Conservation (phyloP, 2,888 invertebrate species). For the Microchrysa polita region DNA sequence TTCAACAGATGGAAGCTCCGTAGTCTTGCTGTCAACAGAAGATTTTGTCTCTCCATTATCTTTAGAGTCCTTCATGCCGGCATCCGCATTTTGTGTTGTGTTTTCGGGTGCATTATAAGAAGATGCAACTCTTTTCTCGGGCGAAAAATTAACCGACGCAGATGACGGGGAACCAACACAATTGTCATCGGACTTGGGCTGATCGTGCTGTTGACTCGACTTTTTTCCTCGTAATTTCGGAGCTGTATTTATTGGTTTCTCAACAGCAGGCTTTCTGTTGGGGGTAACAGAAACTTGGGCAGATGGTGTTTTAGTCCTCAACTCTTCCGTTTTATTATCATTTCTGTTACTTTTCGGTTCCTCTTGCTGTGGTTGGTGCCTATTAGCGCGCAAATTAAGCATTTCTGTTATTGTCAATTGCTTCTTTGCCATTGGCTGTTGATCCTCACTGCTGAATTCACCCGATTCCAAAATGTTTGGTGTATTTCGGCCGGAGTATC, state of each 20-base stretch:
- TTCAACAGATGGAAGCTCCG: not conserved
- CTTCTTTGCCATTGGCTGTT: slow-evolving; percentile 52
- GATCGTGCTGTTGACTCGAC: slow-evolving; percentile 49
- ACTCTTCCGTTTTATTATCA: slow-evolving; percentile 56
- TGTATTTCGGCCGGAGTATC: slow-evolving; percentile 46
- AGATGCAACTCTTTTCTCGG: not conserved
- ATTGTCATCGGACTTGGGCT: not conserved
- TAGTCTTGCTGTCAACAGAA: not conserved
- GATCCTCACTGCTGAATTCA: slow-evolving; percentile 48
- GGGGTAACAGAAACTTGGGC: slow-evolving; percentile 32
- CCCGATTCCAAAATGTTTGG: slow-evolving; percentile 42
- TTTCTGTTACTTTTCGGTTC: slow-evolving; percentile 44
- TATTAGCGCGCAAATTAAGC: slow-evolving; percentile 55
- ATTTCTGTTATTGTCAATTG: slow-evolving; percentile 64
- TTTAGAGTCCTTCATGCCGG: not conserved
- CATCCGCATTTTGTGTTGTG: too few relatives aligned
- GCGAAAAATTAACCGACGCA: not conserved
- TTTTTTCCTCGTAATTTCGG: slow-evolving; percentile 60
- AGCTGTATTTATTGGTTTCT: slow-evolving; percentile 60
- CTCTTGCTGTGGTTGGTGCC: not conserved
- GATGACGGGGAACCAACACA: not conserved
- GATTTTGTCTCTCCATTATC: not conserved
- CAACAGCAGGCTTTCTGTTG: slow-evolving; percentile 45
- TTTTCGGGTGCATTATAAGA: not conserved
- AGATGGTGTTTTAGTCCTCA: slow-evolving; percentile 25